Evolutionary conservation across 2,888 invertebrate species (phyloP), one percentile per base, ranked within the genome.

Genomic region (Melipona bicolor): DNA sequence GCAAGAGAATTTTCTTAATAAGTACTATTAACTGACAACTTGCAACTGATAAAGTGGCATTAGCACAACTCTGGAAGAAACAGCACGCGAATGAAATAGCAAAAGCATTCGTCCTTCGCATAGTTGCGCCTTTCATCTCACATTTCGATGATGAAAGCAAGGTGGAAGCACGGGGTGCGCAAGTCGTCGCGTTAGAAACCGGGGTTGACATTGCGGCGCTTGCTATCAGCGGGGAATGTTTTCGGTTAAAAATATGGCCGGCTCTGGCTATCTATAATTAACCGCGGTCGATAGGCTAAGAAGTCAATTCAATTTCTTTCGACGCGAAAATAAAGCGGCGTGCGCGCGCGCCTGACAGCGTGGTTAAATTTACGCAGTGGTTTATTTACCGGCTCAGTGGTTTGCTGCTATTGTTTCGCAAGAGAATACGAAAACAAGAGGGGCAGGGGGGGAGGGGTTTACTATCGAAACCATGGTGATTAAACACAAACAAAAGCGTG

Each of bases 191-290:
- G 4, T 27, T 24, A 17, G 59, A 76, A 78, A 79, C 75, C 43
- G 43, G 76, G 80, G 78, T 83, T 80, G 72, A 81, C 74, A 72
- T 79, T 68, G 71, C 49, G 17, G n/a, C 3, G 59, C 62, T 71
- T 69, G 52, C 75, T 64, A 54, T 56, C 72, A 17, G 17, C 5
- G 13, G 17, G 49, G 65, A 72, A 69, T 72, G 72, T 80, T 76
- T 80, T 69, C 19, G 70, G 65, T 84, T 84, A 87, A 81, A 84
- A 81, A 75, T 80, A 79, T 70, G 70, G 62, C 59, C 52, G 49
- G n/a, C 21, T 24, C 24, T 27, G 19, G 64, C 27, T 56, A 24
- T 50, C 85, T 85, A 85, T 79, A 85, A 77, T 85, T 81, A 85
- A 74, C 68, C 62, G 36, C 61, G 85, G 74, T 81, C 70, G 79